Evolutionary conservation across 1,140 invertebrate genomes (phyloP), one percentile per base, ranked within the genome.

Genomic region (Pteromalus puparum): DNA sequence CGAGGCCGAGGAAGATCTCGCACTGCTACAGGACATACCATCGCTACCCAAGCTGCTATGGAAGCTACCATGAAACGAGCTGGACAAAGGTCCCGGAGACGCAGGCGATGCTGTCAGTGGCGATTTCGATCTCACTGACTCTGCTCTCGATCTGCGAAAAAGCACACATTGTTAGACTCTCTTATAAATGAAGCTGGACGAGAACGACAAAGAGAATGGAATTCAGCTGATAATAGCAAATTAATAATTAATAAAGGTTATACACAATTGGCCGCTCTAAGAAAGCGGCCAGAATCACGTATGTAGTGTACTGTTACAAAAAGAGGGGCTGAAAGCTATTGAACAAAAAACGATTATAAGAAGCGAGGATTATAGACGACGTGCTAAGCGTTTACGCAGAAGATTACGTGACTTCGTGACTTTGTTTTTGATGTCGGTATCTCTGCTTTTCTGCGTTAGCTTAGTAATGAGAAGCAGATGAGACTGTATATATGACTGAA

Each of bases 11-110:
- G 92, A 93, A 4, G 92, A 93, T 82, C 92, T 93, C 30, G 92
- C 92, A 73, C 92, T 93, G 87, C 92, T 92, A 85, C 90, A 93
- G 38, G 92, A 93, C 92, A 93, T 93, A 68, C 92, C 92, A 89
- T 93, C 92, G 85, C 92, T 93, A 72, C 92, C 92, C 82, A 93
- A 89, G 84, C 92, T 93, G 65, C 92, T 91, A 79, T 93, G 92
- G 81, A 93, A 93, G 89, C 92, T 93, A 65, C 92, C 91, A 73
- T 93, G 91, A 67, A 93, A 88, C 48, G 92, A 93, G 90, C 88
- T 91, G n/a, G 92, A 92, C 81, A 93, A 83, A 7, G 91, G 91
- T 81, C 91, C 92, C 42, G 92, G 92, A 1, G 92, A 93, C 12
- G 92, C 92, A 13, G 92, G 92, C 12, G 92, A 93, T n/a, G 90